These are phyloP conservation scores for Luscinia megarhynchos DNA, from an alignment of 2,797 vertebrate species.

Conservation along the genomic window DNA sequence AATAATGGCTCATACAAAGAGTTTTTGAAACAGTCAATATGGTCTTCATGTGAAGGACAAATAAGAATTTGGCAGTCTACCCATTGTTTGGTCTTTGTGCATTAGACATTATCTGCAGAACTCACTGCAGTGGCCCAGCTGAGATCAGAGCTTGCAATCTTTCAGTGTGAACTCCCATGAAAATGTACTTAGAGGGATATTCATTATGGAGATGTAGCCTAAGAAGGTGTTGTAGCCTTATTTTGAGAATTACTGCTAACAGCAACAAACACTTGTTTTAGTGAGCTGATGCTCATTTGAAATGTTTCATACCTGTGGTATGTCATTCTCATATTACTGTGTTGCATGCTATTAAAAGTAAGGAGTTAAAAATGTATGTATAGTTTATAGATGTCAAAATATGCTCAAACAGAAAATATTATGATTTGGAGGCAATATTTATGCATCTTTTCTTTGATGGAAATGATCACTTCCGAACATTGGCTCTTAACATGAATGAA, in stretches of 20 bases:
- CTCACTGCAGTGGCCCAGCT: background rate
- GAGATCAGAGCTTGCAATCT: conserved; percentile 4
- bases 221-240: background rate
- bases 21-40: conserved; percentile 91
- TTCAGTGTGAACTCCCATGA: background rate
- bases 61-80: conserved; percentile 81
- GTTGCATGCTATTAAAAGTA: background rate
- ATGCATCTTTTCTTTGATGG: background rate
- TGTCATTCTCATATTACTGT: background rate
- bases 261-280: background rate
- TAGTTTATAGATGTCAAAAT: background rate
- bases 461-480: background rate
- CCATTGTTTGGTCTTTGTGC: conserved; percentile 51
- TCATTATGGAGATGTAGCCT: background rate
- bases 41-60: conserved; percentile 93
- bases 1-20: conserved; percentile 92
- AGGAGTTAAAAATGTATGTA: background rate
- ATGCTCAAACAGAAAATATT: background rate
- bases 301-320: background rate
- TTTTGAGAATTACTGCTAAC: background rate
- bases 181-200: background rate
- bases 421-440: background rate
- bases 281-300: background rate
- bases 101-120: conserved; percentile 73
- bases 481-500: background rate